A percentile compares a stretch with the other conserved stretches of the same genome.
phyloP scores from a whole-genome alignment of 2,113 vertebrate species.

The Cathartes aura region DNA sequence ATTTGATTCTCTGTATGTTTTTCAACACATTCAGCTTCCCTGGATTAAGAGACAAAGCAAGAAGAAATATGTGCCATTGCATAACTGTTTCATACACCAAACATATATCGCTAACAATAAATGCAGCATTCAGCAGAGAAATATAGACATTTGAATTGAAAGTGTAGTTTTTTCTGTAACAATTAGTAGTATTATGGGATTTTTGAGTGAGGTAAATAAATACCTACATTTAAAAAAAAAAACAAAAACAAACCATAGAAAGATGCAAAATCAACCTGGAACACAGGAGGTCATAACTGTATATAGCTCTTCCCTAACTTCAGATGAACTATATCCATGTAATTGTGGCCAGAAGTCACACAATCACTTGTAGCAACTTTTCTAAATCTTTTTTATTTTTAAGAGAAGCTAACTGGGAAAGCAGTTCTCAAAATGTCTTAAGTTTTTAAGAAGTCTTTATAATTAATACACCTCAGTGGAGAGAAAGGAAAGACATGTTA shows the following conservation, averaged over 20 bases:
- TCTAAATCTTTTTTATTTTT: background rate
- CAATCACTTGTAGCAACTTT: background rate
- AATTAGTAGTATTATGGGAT: background rate
- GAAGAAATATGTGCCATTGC: background rate
- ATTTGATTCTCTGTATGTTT: background rate
- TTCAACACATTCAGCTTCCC: background rate
- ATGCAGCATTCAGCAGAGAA: background rate
- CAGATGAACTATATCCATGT: background rate
- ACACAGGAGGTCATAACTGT: background rate
- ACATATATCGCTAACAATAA: background rate
- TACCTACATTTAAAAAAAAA: background rate
- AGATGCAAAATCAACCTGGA: background rate
- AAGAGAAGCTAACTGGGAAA: background rate
- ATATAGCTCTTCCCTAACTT: background rate
- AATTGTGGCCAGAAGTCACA: background rate
- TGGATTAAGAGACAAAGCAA: background rate
- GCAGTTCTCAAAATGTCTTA: background rate
- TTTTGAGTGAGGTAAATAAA: background rate
- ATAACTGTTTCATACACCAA: background rate
- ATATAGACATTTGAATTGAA: background rate
- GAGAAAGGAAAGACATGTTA: background rate
- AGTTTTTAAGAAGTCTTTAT: background rate
- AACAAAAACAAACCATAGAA: background rate
- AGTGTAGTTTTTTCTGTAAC: background rate
- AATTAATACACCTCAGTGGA: background rate